These are phyloP conservation scores for Engystomops pustulosus DNA, from an alignment of 2,113 vertebrate species.

Conservation along the genomic window DNA sequence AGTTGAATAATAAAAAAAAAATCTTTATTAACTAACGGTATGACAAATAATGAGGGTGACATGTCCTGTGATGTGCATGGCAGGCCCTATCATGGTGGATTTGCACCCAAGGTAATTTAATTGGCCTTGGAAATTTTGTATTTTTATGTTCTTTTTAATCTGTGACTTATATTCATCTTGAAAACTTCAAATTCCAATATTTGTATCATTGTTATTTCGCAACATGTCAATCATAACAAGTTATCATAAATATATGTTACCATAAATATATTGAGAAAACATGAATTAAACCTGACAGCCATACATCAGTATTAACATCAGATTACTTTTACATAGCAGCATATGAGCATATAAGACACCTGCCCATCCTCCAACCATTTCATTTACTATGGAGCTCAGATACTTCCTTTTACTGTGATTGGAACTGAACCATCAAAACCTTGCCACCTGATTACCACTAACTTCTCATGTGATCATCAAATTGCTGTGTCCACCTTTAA, in stretches of 20 bases:
- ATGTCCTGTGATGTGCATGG: not conserved
- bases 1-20: slow-evolving; percentile 14
- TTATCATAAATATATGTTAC: not conserved
- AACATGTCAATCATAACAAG: not conserved
- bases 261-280: not conserved
- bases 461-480: too few relatives aligned
- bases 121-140: not conserved
- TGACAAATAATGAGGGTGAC: slow-evolving; percentile 28
- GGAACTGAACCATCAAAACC: too few relatives aligned
- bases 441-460: too few relatives aligned
- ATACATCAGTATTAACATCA: not conserved
- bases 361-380: not conserved
- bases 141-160: not conserved
- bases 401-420: too few relatives aligned
- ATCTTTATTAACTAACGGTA: slow-evolving; percentile 42
- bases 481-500: too few relatives aligned
- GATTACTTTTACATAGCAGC: not conserved
- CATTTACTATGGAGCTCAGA: not conserved
- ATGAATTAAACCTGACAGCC: not conserved
- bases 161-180: not conserved
- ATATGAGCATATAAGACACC: not conserved
- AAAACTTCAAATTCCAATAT: not conserved
- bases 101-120: not conserved
- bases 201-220: not conserved
- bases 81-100: not conserved